Evolutionary conservation across 2,888 invertebrate genomes (phyloP).

Genomic region (Dolichomitus sp.): DNA sequence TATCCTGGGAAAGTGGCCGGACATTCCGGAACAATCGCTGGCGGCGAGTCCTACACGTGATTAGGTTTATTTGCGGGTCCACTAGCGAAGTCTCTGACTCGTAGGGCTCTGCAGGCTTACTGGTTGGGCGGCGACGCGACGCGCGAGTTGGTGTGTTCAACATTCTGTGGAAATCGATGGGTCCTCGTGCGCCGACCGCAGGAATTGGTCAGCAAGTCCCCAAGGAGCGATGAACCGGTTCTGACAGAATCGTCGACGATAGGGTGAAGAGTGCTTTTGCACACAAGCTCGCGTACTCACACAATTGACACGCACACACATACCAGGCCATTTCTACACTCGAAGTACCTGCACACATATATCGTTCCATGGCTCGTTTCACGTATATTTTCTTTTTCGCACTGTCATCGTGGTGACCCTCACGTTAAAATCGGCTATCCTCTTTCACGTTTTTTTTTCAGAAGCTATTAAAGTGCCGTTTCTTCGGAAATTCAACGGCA

Average conservation of each 20-base stretch:
- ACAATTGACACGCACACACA: conserved; percentile 24
- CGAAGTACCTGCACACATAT: conserved; percentile 25
- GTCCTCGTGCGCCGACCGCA: conserved; percentile 62
- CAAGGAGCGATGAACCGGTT: conserved; percentile 64
- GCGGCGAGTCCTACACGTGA: conserved; percentile 75
- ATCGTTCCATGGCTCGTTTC: background rate
- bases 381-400: conserved; percentile 48
- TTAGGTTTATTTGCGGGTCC: conserved; percentile 82
- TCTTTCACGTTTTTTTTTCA: conserved; percentile 15
- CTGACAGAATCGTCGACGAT: conserved; percentile 56
- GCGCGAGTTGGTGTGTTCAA: conserved; percentile 60
- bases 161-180: conserved; percentile 70
- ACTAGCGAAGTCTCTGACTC: conserved; percentile 72
- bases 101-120: conserved; percentile 10
- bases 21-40: conserved; percentile 75
- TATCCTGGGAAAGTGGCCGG: conserved; percentile 75
- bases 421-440: conserved; percentile 50
- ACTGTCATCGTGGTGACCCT: conserved; percentile 39
- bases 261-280: conserved; percentile 46
- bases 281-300: conserved; percentile 11
- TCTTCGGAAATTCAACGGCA: conserved; percentile 39
- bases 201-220: conserved; percentile 69
- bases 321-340: conserved; percentile 43
- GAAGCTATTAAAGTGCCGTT: conserved; percentile 48
- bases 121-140: conserved; percentile 46